phyloP scores from a whole-genome alignment of 2,113 vertebrate genomes.

The Pterophyllum scalare region DNA sequence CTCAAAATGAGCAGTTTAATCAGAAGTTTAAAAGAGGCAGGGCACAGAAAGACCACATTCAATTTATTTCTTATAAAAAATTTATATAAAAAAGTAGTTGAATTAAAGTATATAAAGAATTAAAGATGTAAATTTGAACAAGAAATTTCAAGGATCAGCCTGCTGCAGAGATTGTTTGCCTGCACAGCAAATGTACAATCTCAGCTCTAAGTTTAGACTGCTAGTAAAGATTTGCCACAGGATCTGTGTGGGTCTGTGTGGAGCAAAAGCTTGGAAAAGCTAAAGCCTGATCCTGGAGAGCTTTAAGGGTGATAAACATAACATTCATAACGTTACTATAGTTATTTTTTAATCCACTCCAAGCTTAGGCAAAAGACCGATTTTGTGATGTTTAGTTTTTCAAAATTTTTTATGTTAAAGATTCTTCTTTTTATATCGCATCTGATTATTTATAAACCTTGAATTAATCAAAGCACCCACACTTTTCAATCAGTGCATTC shows the following conservation, averaged over 20 bases:
- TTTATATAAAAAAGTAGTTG: no score
- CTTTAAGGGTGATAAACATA: not conserved
- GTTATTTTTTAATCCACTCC: not conserved
- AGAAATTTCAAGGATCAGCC: not conserved
- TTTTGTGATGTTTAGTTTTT: not conserved
- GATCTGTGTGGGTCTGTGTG: not conserved
- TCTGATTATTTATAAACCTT: not conserved
- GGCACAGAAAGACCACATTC: not conserved
- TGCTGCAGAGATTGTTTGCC: not conserved
- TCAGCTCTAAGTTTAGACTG: slow-evolving; percentile 10
- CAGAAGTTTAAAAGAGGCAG: not conserved
- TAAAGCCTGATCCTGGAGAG: not conserved
- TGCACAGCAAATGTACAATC: not conserved
- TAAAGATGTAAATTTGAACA: not conserved
- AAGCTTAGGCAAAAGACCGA: not conserved
- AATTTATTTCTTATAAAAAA: no score
- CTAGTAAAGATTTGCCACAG: not conserved
- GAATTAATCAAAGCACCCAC: not conserved
- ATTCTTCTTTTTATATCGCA: not conserved
- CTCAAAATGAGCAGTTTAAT: rapidly evolving
- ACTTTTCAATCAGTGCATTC: not conserved
- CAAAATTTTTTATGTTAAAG: not conserved
- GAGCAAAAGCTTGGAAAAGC: not conserved
- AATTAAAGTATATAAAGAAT: not conserved
- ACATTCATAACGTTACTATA: not conserved